Evolutionary conservation across 2,797 vertebrate species (phyloP).

Genomic region (Halcyon leucocephala): DNA sequence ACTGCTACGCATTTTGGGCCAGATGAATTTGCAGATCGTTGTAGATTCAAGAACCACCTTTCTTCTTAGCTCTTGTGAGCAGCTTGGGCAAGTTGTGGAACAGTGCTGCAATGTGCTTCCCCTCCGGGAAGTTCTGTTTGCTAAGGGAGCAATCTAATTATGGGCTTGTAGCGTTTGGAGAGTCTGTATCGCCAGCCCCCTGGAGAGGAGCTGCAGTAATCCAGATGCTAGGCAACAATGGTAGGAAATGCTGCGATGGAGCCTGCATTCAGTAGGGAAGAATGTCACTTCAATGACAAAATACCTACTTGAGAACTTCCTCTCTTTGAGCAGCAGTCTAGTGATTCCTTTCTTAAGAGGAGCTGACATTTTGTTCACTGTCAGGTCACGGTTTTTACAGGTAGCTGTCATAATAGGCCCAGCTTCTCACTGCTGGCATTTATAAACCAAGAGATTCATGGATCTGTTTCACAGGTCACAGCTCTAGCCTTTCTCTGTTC

Average conservation of each 20-base stretch:
- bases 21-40: slow-evolving; percentile 1
- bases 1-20: neutral
- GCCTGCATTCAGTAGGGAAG: slow-evolving; percentile 5
- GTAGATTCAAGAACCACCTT: neutral
- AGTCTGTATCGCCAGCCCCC: neutral
- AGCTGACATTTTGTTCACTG: neutral
- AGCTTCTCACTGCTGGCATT: neutral
- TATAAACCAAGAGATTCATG: neutral
- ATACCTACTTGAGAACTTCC: slow-evolving; percentile 47
- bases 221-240: slow-evolving; percentile 56
- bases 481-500: neutral
- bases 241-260: slow-evolving; percentile 28
- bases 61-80: neutral
- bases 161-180: slow-evolving; percentile 19
- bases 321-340: neutral
- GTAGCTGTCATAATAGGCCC: neutral
- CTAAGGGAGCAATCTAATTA: slow-evolving; percentile 28
- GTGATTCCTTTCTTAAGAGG: neutral
- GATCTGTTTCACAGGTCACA: neutral
- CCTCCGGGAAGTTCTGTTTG: slow-evolving; percentile 22
- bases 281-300: slow-evolving; percentile 43
- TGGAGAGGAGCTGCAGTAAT: slow-evolving; percentile 18
- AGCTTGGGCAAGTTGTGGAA: neutral
- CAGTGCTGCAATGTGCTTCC: neutral
- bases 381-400: neutral